A percentile compares a stretch with the other conserved stretches of the same genome.
Evolutionary conservation across 2,113 vertebrate species (phyloP).

Genomic region (Esox niger): DNA sequence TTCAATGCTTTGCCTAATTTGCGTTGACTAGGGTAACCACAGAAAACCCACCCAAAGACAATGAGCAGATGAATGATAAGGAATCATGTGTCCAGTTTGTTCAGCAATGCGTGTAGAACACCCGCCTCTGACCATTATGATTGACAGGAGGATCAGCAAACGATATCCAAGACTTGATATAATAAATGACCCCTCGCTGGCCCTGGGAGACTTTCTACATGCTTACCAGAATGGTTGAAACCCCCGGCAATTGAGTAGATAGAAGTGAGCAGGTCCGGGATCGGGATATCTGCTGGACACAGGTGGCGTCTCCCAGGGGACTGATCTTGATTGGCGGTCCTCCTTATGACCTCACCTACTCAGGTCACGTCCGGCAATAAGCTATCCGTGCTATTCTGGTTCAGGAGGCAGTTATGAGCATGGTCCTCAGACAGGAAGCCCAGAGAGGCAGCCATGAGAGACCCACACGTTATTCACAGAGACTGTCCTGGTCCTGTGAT

Average conservation of each 20-base stretch:
- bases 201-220: conserved; percentile 6
- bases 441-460: too few species aligned
- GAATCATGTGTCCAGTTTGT: too few species aligned
- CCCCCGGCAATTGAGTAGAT: conserved; percentile 7
- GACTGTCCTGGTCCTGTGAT: too few species aligned
- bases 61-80: too few species aligned
- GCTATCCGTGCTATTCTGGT: conserved; percentile 30
- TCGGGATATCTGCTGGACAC: conserved; percentile 15
- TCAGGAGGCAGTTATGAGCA: not conserved
- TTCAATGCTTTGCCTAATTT: conserved; percentile 28
- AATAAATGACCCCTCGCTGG: too few species aligned
- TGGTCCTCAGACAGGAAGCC: too few species aligned
- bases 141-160: too few species aligned
- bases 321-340: conserved; percentile 37
- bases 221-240: conserved; percentile 13
- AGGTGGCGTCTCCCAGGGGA: conserved; percentile 21
- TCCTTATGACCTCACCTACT: conserved; percentile 27
- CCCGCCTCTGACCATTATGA: too few species aligned
- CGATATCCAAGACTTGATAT: too few species aligned
- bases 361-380: conserved; percentile 19
- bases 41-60: too few species aligned
- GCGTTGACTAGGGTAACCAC: not conserved
- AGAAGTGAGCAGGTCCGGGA: conserved; percentile 3
- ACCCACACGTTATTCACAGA: too few species aligned
- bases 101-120: too few species aligned